Base-by-base conservation (phyloP, 2,797 vertebrate species). In the Eidolon dupreanum region DNA sequence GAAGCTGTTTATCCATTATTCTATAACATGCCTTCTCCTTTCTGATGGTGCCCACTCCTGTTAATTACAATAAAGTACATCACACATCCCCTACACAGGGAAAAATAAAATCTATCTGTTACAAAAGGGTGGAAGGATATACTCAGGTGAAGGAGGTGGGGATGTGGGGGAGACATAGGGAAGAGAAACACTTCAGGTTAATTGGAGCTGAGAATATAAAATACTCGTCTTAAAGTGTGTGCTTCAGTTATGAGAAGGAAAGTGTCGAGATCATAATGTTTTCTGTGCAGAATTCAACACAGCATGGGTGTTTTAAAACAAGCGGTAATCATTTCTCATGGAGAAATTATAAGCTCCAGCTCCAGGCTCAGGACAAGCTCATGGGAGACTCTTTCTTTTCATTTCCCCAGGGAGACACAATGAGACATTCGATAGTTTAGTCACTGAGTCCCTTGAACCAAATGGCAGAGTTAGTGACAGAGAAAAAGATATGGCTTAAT, bases 61-160 rank as follows among this genome's bases (percentile, higher is more conserved):
- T 97, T 97, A 97, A 97, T 96, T 90, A 33, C 41, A 93, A 53
- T 10, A 22, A 41, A 92, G 92, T 73, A 73, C 70, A 61, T 22
- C 8, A 88, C 71, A 92, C 79, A 90, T 96, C 94, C 85, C 70
- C 75, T 5, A 63, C 53, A 55, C 6, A 6, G 53, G 20, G 31
- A 49, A 68, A 68, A 55, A 70, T 65, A 51, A 51, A 53, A 87
- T 83, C 41, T 49, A 7, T 79, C 79, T 86, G 66, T 96, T 94
- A 94, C 71, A 94, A 91, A 98, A 98, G 98, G 98, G 99, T 98
- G 98, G 98, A 98, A 84, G 85, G 82, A 82, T 28, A 91, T 86
- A 84, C 65, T 96, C 73, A 94, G 97, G 96, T 98, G 98, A 98
- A 98, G 98, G 98, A 98, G 98, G 98, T 98, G 98, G 68, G 73